These are phyloP conservation scores for Spisula solida DNA, from an alignment of 2,888 invertebrate species.

Conservation along the genomic window DNA sequence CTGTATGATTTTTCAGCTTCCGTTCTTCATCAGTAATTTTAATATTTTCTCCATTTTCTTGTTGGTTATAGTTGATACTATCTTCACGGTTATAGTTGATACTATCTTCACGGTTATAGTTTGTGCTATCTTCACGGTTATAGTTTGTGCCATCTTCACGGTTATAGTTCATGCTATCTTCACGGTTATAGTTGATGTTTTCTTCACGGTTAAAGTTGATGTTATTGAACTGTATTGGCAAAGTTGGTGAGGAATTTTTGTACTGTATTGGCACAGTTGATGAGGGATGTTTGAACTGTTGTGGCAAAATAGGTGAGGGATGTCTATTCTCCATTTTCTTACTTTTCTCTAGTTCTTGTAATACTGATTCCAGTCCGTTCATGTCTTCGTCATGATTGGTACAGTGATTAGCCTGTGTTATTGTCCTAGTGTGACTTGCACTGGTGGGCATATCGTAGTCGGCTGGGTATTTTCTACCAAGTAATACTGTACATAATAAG, in stretches of 20 bases:
- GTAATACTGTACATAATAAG: constrained; percentile 53
- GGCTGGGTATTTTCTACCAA: neutral
- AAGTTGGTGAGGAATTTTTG: neutral
- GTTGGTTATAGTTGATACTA: too few relatives aligned
- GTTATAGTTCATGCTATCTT: too few relatives aligned
- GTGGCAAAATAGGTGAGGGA: neutral
- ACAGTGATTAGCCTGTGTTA: neutral
- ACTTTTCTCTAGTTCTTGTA: neutral
- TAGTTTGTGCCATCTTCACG: too few relatives aligned
- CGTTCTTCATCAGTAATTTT: neutral
- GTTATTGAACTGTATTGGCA: neutral
- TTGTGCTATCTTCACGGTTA: too few relatives aligned
- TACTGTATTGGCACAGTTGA: neutral
- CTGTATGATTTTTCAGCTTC: neutral
- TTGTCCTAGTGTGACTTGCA: neutral
- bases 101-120: too few relatives aligned
- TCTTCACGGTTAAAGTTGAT: neutral
- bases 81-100: too few relatives aligned
- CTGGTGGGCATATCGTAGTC: neutral
- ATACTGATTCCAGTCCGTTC: neutral
- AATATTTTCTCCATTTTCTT: too few relatives aligned
- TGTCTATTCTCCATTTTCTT: neutral
- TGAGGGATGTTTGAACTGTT: neutral
- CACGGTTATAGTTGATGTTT: too few relatives aligned
- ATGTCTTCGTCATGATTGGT: constrained; percentile 18